A percentile compares a stretch with the other conserved stretches of the same genome.
These are phyloP conservation scores for Leucoraja erinaceus DNA, from an alignment of 2,113 vertebrate species.

Conservation along the genomic window DNA sequence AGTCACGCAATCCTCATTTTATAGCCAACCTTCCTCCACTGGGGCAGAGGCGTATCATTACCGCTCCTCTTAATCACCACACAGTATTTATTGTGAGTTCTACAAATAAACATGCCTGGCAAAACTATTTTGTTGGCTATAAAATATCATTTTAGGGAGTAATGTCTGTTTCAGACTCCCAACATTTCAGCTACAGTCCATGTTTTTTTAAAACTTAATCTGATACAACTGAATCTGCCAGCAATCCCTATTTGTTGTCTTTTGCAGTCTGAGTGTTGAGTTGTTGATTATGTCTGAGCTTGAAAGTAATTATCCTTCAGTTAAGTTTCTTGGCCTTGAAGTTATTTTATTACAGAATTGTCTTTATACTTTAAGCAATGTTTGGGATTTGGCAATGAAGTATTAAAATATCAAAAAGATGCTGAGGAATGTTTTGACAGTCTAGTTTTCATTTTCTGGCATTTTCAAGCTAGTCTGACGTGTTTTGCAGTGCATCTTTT, in stretches of 20 bases:
- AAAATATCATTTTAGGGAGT: not conserved
- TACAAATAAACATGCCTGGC: not conserved
- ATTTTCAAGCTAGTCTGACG: not conserved
- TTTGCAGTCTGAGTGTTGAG: not conserved
- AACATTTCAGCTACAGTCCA: not conserved
- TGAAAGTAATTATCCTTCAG: not conserved
- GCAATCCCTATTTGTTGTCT: not conserved
- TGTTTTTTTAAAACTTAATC: not conserved
- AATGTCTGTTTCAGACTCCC: not conserved
- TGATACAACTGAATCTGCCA: conserved; percentile 16
- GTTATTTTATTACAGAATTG: not conserved
- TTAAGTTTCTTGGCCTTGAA: conserved; percentile 4
- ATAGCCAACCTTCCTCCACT: not conserved
- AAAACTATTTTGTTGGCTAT: not conserved
- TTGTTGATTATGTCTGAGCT: not conserved
- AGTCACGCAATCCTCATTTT: not conserved
- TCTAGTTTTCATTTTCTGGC: not conserved
- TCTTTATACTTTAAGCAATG: not conserved
- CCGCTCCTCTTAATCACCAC: not conserved
- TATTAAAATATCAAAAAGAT: not conserved
- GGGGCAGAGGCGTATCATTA: not conserved
- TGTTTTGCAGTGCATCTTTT: not conserved
- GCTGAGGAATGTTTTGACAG: not conserved
- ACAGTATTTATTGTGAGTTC: not conserved
- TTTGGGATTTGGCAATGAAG: not conserved